Conservation (phyloP, 2,797 vertebrate species). For the Echeneis naucrates region DNA sequence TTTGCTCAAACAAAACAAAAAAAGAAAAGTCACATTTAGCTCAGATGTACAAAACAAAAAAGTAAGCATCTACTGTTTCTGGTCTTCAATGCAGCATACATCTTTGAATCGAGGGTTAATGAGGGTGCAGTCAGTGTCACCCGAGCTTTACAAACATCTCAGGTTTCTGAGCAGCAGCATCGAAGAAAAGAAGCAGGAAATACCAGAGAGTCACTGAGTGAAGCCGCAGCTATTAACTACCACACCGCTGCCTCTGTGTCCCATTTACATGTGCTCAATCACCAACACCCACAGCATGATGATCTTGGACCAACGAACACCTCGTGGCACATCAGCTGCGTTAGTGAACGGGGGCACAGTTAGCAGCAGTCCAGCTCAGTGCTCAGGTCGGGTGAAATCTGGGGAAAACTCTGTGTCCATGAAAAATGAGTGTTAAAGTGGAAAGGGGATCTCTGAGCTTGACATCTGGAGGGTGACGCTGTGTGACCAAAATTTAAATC, state of each 20-base stretch:
- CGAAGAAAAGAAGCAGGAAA: constrained; percentile 68
- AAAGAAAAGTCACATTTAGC: constrained; percentile 3
- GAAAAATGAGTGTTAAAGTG: constrained; percentile 20
- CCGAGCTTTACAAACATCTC: constrained; percentile 51
- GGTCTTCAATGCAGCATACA: background rate
- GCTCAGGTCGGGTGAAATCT: constrained; percentile 43
- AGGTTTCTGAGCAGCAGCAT: constrained; percentile 67
- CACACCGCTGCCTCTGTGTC: constrained; percentile 27
- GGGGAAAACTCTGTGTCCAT: constrained; percentile 37
- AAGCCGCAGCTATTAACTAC: constrained; percentile 54
- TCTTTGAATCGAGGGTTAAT: constrained; percentile 36
- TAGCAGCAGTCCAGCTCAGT: constrained; percentile 77
- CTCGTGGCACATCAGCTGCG: constrained; percentile 34
- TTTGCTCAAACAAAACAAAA: background rate
- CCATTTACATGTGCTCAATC: constrained; percentile 34
- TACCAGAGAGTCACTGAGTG: constrained; percentile 59
- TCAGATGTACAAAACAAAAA: background rate
- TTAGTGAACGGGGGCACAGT: constrained; percentile 37
- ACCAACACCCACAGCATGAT: constrained; percentile 5
- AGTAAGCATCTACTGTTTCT: background rate
- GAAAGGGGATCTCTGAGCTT: constrained; percentile 74
- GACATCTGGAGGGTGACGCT: constrained; percentile 51
- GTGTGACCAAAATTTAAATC: background rate
- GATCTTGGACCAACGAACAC: constrained; percentile 41
- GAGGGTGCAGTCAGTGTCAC: constrained; percentile 27